A percentile compares a stretch with the other conserved stretches of the same genome.
Evolutionary conservation across 2,888 invertebrate species (phyloP).

Genomic region (Cerastis leucographa): DNA sequence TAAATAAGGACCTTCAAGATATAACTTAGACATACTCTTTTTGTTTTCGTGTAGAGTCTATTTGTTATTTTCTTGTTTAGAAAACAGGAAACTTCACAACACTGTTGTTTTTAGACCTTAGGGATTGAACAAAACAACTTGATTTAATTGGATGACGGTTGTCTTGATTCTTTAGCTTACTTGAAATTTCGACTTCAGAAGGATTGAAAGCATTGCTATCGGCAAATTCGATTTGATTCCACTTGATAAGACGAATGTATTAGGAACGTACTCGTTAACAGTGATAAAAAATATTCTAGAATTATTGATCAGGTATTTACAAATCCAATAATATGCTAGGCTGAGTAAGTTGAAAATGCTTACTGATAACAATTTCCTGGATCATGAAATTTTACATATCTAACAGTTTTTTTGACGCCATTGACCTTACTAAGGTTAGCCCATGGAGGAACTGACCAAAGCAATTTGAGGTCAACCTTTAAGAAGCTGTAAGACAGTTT

Average conservation of each 20-base stretch:
- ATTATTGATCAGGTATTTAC: not conserved
- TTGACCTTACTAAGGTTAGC: conserved; percentile 12
- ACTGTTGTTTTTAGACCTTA: not conserved
- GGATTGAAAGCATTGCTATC: not conserved
- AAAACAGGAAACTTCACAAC: not conserved
- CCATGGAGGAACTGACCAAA: conserved; percentile 4
- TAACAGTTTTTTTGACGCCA: conserved; percentile 1
- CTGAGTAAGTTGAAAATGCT: not conserved
- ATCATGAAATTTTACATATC: conserved; percentile 11
- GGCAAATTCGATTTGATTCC: conserved; percentile 1
- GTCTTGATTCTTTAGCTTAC: not conserved
- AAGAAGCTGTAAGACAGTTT: conserved; percentile 5
- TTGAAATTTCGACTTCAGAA: not conserved
- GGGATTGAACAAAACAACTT: not conserved
- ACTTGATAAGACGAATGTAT: conserved; percentile 17
- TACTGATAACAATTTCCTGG: conserved; percentile 42
- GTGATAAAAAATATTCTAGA: conserved; percentile 3
- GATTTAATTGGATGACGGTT: not conserved
- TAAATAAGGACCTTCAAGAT: not conserved
- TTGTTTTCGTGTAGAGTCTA: not conserved
- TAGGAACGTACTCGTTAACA: not conserved
- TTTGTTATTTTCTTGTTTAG: conserved; percentile 3
- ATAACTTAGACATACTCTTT: not conserved
- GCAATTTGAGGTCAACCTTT: not conserved
- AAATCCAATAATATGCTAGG: not conserved